Evolutionary conservation across 2,113 vertebrate genomes (phyloP).

Genomic region (Tetraodon nigroviridis): DNA sequence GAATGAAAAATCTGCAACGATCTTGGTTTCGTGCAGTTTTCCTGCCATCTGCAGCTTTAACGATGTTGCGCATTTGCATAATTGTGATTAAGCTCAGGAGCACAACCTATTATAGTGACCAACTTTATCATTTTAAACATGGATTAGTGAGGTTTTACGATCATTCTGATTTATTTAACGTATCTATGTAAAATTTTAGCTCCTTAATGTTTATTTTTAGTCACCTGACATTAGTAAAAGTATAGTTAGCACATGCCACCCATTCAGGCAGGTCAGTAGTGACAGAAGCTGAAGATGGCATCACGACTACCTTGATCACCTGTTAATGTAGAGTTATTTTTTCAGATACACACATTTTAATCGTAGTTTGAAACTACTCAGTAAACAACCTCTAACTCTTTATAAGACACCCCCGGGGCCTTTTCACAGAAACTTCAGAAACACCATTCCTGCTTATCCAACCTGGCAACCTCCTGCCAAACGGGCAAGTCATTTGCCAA

Average conservation of each 20-base stretch:
- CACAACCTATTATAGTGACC: background rate
- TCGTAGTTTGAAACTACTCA: conserved; percentile 14
- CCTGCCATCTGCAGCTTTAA: conserved; percentile 1
- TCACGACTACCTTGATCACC: background rate
- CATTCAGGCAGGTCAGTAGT: background rate
- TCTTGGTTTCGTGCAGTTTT: conserved; percentile 2
- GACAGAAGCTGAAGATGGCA: background rate
- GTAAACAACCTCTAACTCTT: conserved; percentile 31
- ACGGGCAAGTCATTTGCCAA: conserved; percentile 21
- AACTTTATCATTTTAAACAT: background rate
- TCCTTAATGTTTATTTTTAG: background rate
- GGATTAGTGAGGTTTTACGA: background rate
- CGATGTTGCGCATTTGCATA: conserved; percentile 30
- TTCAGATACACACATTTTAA: conserved; percentile 1
- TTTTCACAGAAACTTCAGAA: conserved; percentile 26
- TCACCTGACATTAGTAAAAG: background rate
- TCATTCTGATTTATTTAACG: conserved; percentile 11
- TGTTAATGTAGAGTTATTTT: conserved; percentile 12
- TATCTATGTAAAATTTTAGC: background rate
- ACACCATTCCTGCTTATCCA: conserved; percentile 48
- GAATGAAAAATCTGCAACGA: conserved; percentile 2
- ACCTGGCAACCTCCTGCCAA: conserved; percentile 55
- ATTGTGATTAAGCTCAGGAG: conserved; percentile 5
- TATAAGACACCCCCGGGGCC: conserved; percentile 12
- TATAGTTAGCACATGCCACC: background rate